Conservation (phyloP, 2,888 invertebrate genomes). For the Limenitis camilla region DNA sequence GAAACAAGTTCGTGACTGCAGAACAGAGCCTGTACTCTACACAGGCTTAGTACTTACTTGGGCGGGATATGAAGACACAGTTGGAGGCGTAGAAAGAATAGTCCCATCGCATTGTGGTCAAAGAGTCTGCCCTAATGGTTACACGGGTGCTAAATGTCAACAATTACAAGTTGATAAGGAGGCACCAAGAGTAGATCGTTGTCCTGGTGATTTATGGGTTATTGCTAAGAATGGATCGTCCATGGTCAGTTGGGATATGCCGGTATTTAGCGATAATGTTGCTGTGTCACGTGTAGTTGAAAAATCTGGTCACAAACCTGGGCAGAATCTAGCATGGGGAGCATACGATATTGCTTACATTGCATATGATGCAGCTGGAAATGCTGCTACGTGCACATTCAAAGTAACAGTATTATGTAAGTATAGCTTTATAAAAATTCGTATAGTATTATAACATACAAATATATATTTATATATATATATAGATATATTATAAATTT, state of each 20-base stretch:
- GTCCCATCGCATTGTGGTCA: slow-evolving; percentile 95
- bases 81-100: slow-evolving; percentile 91
- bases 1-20: slow-evolving; percentile 93
- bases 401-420: slow-evolving; percentile 91
- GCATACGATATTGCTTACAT: slow-evolving; percentile 94
- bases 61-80: slow-evolving; percentile 93
- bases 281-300: slow-evolving; percentile 86
- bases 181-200: slow-evolving; percentile 89
- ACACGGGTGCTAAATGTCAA: slow-evolving; percentile 88
- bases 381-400: slow-evolving; percentile 92
- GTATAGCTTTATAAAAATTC: slow-evolving; percentile 37
- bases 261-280: slow-evolving; percentile 91
- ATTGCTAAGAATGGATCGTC: slow-evolving; percentile 94
- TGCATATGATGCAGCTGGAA: slow-evolving; percentile 94
- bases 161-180: slow-evolving; percentile 89
- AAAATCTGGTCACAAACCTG: slow-evolving; percentile 89
- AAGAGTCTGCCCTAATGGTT: slow-evolving; percentile 90
- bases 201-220: slow-evolving; percentile 95
- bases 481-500: no score
- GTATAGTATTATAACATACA: background rate
- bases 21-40: slow-evolving; percentile 93
- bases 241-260: slow-evolving; percentile 93
- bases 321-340: slow-evolving; percentile 92
- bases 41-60: slow-evolving; percentile 90
- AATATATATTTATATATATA: background rate